A percentile compares a stretch with the other conserved stretches of the same genome.
These are phyloP conservation scores for Teinopalpus imperialis DNA, from an alignment of 2,888 invertebrate genomes.

Conservation along the genomic window DNA sequence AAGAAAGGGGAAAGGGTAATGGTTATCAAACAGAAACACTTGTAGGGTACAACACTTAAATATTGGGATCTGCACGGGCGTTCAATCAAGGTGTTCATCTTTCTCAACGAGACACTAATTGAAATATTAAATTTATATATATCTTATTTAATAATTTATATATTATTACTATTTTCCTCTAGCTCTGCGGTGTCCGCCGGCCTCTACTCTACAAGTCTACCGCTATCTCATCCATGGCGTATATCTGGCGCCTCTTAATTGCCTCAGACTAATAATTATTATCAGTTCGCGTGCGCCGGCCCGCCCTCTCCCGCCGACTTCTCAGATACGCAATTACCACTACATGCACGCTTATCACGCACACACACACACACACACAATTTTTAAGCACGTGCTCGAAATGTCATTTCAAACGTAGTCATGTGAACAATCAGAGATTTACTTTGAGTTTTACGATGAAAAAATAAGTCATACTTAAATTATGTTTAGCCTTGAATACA, in stretches of 20 bases:
- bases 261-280: conserved; percentile 75
- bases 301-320: conserved; percentile 40
- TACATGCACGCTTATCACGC: conserved; percentile 30
- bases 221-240: conserved; percentile 61
- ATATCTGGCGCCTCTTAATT: conserved; percentile 79
- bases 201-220: conserved; percentile 43
- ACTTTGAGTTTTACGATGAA: conserved; percentile 12
- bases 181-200: conserved; percentile 18
- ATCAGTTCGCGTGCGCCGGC: conserved; percentile 72
- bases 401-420: conserved; percentile 39
- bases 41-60: no score
- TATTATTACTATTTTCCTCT: no score
- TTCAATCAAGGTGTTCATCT: no score
- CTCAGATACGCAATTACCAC: conserved; percentile 53
- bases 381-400: conserved; percentile 49
- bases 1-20: no score
- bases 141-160: no score
- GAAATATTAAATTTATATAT: no score
- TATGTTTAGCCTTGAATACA: neutral
- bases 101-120: no score
- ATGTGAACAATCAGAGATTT: conserved; percentile 32
- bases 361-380: conserved; percentile 29
- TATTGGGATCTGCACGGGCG: no score
- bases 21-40: no score
- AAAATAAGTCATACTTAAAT: conserved; percentile 1